A percentile compares a stretch with the other conserved stretches of the same genome.
Conservation (phyloP, 2,888 invertebrate genomes). For the Tenthredo scrophulariae region DNA sequence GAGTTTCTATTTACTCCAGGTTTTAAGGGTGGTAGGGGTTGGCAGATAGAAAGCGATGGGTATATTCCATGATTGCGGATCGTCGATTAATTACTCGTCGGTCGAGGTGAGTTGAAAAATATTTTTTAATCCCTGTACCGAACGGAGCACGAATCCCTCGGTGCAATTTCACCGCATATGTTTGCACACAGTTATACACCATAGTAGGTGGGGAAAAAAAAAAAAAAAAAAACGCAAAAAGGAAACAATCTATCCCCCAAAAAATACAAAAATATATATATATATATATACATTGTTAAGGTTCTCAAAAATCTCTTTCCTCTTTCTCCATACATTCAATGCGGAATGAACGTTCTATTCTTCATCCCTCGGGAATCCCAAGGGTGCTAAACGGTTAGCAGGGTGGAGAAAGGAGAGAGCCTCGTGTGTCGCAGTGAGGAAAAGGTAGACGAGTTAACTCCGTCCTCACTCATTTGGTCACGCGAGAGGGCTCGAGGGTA, state of each 20-base stretch:
- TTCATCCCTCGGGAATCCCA: background rate
- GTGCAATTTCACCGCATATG: too few species aligned
- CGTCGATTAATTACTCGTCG: constrained; percentile 45
- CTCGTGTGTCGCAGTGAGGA: constrained; percentile 25
- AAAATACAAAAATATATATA: background rate
- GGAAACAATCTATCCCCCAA: background rate
- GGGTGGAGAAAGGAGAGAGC: constrained; percentile 54
- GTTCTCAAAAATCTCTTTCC: background rate
- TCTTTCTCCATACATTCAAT: background rate
- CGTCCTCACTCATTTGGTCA: constrained; percentile 40
- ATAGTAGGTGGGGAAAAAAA: background rate
- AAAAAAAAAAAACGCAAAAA: background rate
- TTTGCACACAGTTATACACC: background rate
- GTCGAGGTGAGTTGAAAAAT: constrained; percentile 10
- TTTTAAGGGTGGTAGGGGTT: background rate
- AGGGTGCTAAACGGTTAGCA: constrained; percentile 42
- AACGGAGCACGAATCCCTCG: constrained; percentile 5
- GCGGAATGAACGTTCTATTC: background rate
- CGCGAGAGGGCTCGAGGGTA: constrained; percentile 3
- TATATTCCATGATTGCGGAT: constrained; percentile 38
- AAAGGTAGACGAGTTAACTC: constrained; percentile 34
- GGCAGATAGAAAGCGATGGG: background rate
- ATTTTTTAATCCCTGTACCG: constrained; percentile 31
- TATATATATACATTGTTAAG: background rate
- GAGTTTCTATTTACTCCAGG: constrained; percentile 49